phyloP scores from a whole-genome alignment of 2,888 invertebrate species.

The Aplocera efformata region DNA sequence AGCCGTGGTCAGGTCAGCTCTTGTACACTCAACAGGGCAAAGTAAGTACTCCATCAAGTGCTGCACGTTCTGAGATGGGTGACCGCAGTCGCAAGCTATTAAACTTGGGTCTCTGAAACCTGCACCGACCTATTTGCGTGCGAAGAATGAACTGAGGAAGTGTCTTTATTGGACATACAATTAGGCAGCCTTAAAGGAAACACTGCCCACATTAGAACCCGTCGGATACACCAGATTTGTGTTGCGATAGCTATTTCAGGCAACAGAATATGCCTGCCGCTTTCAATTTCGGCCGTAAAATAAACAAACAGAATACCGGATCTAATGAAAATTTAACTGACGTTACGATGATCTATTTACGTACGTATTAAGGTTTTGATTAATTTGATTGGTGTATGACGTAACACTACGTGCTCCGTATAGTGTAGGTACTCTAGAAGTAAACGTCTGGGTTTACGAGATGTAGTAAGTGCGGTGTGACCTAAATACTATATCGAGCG shows the following conservation, averaged over 20 bases:
- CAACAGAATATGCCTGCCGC: slow-evolving; percentile 62
- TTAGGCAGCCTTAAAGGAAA: too few species aligned
- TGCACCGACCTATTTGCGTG: too few species aligned
- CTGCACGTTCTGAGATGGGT: too few species aligned
- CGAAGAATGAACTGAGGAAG: too few species aligned
- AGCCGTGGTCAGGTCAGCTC: too few species aligned
- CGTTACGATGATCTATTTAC: slow-evolving; percentile 55
- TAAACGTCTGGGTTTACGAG: slow-evolving; percentile 23
- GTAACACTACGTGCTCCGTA: slow-evolving; percentile 18
- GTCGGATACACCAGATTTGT: slow-evolving; percentile 43
- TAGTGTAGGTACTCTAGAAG: slow-evolving; percentile 9
- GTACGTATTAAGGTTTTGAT: slow-evolving; percentile 39
- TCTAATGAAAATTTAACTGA: slow-evolving; percentile 60
- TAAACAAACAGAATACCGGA: slow-evolving; percentile 63
- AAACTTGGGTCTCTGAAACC: too few species aligned
- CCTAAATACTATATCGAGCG: slow-evolving; percentile 22
- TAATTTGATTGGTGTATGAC: slow-evolving; percentile 29
- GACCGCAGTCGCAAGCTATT: too few species aligned
- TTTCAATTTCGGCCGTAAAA: slow-evolving; percentile 66
- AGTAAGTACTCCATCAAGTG: too few species aligned
- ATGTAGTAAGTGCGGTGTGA: slow-evolving; percentile 25
- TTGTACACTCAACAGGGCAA: too few species aligned
- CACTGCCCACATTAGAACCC: too few species aligned
- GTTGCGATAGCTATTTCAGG: slow-evolving; percentile 70
- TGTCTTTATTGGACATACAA: too few species aligned